A percentile compares a stretch with the other conserved stretches of the same genome.
Conservation (phyloP, 2,888 invertebrate species). For the Chaitophorus viminalis region DNA sequence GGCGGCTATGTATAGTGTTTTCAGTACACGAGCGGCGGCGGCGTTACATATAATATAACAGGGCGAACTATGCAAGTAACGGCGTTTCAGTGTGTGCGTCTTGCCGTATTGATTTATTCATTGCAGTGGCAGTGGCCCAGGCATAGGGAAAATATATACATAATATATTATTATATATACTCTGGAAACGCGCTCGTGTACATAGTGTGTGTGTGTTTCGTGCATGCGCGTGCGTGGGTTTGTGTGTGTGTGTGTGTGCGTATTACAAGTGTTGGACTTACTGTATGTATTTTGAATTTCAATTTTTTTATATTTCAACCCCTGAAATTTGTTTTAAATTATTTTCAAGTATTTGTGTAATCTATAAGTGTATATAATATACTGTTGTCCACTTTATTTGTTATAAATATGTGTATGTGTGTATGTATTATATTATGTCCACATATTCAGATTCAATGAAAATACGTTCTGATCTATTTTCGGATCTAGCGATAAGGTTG, state of each 20-base stretch:
- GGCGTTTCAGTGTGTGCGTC: constrained; percentile 60
- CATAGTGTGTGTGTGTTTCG: not conserved
- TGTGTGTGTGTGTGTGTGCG: not conserved
- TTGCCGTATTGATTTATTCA: constrained; percentile 62
- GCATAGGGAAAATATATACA: constrained; percentile 43
- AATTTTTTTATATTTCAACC: too few relatives aligned
- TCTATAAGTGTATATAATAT: too few relatives aligned
- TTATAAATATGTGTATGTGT: too few relatives aligned
- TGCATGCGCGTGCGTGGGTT: not conserved
- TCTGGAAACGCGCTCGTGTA: not conserved
- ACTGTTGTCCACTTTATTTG: too few relatives aligned
- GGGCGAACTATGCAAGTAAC: constrained; percentile 59
- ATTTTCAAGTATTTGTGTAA: too few relatives aligned
- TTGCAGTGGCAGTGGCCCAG: constrained; percentile 57
- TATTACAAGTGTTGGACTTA: not conserved
- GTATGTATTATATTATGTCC: too few relatives aligned
- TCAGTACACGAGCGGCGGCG: constrained; percentile 51
- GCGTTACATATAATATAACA: constrained; percentile 59
- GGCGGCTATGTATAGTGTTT: constrained; percentile 2
- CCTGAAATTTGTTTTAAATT: too few relatives aligned
- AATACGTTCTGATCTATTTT: too few relatives aligned
- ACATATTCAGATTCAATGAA: too few relatives aligned
- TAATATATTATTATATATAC: not conserved
- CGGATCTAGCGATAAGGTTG: too few relatives aligned
- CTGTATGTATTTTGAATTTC: too few relatives aligned